phyloP scores from a whole-genome alignment of 2,113 vertebrate species.

The Benitochromis conjunctus region DNA sequence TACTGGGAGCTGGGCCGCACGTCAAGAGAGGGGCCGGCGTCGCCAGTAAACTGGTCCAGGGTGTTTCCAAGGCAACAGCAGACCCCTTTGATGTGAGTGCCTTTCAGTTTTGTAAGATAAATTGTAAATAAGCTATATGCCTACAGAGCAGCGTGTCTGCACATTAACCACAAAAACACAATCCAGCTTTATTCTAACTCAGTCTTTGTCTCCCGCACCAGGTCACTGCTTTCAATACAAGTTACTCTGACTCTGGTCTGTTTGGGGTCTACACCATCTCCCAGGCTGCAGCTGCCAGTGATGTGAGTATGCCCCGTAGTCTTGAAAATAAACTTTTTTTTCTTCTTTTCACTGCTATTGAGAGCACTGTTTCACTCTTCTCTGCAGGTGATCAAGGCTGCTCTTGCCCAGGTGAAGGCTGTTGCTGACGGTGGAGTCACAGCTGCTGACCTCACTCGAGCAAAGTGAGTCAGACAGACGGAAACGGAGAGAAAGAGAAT shows the following conservation, averaged over 20 bases:
- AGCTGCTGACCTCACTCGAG: slow-evolving; percentile 78
- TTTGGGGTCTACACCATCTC: slow-evolving; percentile 90
- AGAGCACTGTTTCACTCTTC: neutral
- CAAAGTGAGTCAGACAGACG: slow-evolving; percentile 83
- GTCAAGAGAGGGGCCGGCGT: slow-evolving; percentile 84
- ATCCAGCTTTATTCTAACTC: neutral
- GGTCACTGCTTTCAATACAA: slow-evolving; percentile 86
- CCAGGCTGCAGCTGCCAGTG: slow-evolving; percentile 73
- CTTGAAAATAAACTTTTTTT: neutral
- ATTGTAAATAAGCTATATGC: neutral
- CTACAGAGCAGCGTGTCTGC: neutral
- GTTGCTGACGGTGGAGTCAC: slow-evolving; percentile 83
- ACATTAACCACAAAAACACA: neutral
- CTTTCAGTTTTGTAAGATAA: neutral
- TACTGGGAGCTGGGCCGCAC: slow-evolving; percentile 86
- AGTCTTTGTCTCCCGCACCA: slow-evolving; percentile 36
- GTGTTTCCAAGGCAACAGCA: slow-evolving; percentile 75
- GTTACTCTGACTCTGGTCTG: slow-evolving; percentile 92
- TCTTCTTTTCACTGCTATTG: neutral
- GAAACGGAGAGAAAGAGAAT: neutral
- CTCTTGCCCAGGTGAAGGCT: slow-evolving; percentile 81
- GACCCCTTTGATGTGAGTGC: slow-evolving; percentile 89
- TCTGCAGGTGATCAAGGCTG: slow-evolving; percentile 86
- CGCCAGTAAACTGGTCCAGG: slow-evolving; percentile 80
- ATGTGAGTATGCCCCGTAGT: slow-evolving; percentile 74